Percentiles rank a stretch among this genome's conserved stretches.
Evolutionary conservation across 2,797 vertebrate genomes (phyloP).

Genomic region (Phrynocephalus vlangalii): DNA sequence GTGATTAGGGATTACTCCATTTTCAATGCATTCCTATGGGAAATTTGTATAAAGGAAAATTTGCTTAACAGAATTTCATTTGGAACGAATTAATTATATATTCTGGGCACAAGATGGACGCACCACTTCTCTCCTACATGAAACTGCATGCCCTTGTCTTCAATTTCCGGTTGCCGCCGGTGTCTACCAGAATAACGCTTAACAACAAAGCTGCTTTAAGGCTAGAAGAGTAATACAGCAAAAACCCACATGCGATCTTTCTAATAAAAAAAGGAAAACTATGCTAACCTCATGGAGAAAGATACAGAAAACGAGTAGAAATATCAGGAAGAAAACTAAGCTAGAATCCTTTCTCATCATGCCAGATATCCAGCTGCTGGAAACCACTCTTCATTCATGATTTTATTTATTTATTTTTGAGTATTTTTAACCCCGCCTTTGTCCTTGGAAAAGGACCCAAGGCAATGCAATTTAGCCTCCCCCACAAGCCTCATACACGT

Average conservation of each 20-base stretch:
- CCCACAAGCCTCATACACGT: too few relatives aligned
- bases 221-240: background rate
- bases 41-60: too few relatives aligned
- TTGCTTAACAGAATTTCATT: too few relatives aligned
- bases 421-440: too few relatives aligned
- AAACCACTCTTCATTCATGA: too few relatives aligned
- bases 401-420: too few relatives aligned
- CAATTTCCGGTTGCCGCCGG: background rate
- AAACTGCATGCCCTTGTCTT: background rate
- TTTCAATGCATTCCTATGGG: too few relatives aligned
- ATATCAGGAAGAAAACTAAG: background rate
- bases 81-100: background rate
- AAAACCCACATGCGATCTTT: background rate
- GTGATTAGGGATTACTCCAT: too few relatives aligned
- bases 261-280: background rate
- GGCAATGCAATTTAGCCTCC: background rate
- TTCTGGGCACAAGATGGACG: background rate
- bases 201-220: background rate
- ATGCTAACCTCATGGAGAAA: background rate
- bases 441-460: too few relatives aligned
- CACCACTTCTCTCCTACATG: background rate
- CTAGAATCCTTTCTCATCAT: too few relatives aligned
- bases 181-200: background rate
- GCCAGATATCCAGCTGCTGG: too few relatives aligned
- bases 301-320: background rate